Percentiles rank a stretch among this genome's conserved stretches.
Conservation (phyloP, 2,888 invertebrate species). For the Teinopalpus imperialis region DNA sequence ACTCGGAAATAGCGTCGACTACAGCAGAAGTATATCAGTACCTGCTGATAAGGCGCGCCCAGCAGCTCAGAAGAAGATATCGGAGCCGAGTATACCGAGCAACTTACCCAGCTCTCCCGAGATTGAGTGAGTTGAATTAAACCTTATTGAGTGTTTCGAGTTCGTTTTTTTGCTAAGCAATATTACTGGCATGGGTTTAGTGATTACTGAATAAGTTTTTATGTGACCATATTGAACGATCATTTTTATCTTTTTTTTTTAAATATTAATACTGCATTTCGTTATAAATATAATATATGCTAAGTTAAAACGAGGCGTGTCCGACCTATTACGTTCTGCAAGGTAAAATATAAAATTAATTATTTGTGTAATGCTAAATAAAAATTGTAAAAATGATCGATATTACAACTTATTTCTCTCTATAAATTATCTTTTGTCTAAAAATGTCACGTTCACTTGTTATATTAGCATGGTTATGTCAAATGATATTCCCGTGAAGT, state of each 20-base stretch:
- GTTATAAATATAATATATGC: too few species aligned
- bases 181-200: constrained; percentile 19
- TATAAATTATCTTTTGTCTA: not conserved
- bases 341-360: too few species aligned
- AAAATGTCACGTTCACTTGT: not conserved
- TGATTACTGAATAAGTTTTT: not conserved
- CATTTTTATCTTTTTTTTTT: not conserved
- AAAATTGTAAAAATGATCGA: too few species aligned
- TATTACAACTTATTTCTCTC: too few species aligned
- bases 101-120: constrained; percentile 86
- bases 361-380: too few species aligned
- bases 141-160: constrained; percentile 3
- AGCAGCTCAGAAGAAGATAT: constrained; percentile 69
- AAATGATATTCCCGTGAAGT: not conserved
- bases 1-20: constrained; percentile 84
- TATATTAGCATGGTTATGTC: constrained; percentile 15
- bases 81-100: constrained; percentile 79
- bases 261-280: too few species aligned
- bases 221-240: constrained; percentile 7
- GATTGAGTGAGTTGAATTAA: constrained; percentile 82
- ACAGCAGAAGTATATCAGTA: constrained; percentile 93
- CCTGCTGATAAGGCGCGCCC: constrained; percentile 87
- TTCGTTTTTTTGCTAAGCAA: constrained; percentile 19
- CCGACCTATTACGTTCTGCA: too few species aligned
- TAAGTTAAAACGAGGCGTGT: too few species aligned